phyloP scores from a whole-genome alignment of 2,797 vertebrate species.

The Eptatretus atami region DNA sequence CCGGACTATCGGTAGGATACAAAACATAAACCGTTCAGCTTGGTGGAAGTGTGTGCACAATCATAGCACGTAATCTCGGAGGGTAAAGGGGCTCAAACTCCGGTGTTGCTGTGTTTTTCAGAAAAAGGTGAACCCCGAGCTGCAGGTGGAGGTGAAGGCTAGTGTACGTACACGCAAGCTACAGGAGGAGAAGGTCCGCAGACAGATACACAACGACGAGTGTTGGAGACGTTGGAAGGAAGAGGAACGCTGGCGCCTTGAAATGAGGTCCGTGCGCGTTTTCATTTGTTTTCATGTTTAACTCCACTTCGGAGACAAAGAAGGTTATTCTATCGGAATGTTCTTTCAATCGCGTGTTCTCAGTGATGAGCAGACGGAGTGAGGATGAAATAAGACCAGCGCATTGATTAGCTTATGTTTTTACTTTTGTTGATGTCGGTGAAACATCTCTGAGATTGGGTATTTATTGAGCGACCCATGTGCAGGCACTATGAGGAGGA shows the following conservation, averaged over 20 bases:
- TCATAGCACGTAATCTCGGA: no score
- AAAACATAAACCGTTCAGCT: no score
- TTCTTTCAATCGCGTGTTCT: no score
- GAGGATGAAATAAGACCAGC: no score
- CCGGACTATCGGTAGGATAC: no score
- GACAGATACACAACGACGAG: constrained; percentile 95
- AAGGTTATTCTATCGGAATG: no score
- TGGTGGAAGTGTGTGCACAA: no score
- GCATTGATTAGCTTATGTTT: background rate
- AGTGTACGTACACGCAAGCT: constrained; percentile 88
- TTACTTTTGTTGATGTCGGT: background rate
- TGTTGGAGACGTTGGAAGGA: constrained; percentile 88
- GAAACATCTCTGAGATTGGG: background rate
- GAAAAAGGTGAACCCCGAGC: constrained; percentile 97
- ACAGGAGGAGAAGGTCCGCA: constrained; percentile 92
- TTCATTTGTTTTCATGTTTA: no score
- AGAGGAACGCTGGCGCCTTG: constrained; percentile 89
- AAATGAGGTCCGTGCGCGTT: constrained; percentile 39
- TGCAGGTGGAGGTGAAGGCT: constrained; percentile 92
- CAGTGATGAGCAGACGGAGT: no score
- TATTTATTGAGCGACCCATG: no score
- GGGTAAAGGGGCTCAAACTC: no score
- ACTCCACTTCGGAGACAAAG: no score
- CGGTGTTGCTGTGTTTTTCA: constrained; percentile 13
- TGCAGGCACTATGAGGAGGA: constrained; percentile 74